phyloP scores from a whole-genome alignment of 1,140 invertebrate genomes.

The Drosophila novamexicana region DNA sequence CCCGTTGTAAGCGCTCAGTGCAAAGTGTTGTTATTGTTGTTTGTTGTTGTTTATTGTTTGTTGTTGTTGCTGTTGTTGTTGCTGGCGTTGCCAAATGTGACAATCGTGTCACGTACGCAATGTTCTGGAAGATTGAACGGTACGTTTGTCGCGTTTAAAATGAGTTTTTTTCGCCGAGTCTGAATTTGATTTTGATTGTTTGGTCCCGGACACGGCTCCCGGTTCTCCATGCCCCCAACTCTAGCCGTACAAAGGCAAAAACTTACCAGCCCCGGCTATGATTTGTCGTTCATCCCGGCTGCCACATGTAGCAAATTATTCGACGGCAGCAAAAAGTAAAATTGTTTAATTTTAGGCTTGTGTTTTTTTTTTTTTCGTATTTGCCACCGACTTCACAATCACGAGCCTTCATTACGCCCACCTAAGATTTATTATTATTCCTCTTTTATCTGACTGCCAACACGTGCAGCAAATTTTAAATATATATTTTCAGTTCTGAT shows the following conservation, averaged over 20 bases:
- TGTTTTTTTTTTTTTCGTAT: conserved; percentile 34
- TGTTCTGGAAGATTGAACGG: conserved; percentile 84
- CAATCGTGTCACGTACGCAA: conserved; percentile 82
- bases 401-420: conserved; percentile 51
- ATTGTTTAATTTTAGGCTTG: conserved; percentile 76
- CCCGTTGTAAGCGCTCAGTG: conserved; percentile 41
- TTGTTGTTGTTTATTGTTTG: conserved; percentile 19
- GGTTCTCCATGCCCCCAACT: background rate
- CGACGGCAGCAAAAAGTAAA: conserved; percentile 64
- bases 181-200: conserved; percentile 83
- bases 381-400: background rate
- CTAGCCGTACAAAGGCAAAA: background rate
- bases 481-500: conserved; percentile 41
- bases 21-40: conserved; percentile 11
- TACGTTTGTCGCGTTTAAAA: conserved; percentile 84
- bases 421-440: conserved; percentile 24
- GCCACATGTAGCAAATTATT: conserved; percentile 75
- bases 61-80: conserved; percentile 38
- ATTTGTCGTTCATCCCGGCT: conserved; percentile 53
- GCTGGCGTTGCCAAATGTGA: conserved; percentile 65
- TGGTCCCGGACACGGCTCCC: conserved; percentile 59
- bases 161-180: conserved; percentile 71
- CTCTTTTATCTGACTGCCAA: conserved; percentile 26
- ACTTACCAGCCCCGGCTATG: conserved; percentile 19
- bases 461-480: conserved; percentile 71